phyloP scores from a whole-genome alignment of 2,888 invertebrate species.

The Phyllotreta cruciferae region DNA sequence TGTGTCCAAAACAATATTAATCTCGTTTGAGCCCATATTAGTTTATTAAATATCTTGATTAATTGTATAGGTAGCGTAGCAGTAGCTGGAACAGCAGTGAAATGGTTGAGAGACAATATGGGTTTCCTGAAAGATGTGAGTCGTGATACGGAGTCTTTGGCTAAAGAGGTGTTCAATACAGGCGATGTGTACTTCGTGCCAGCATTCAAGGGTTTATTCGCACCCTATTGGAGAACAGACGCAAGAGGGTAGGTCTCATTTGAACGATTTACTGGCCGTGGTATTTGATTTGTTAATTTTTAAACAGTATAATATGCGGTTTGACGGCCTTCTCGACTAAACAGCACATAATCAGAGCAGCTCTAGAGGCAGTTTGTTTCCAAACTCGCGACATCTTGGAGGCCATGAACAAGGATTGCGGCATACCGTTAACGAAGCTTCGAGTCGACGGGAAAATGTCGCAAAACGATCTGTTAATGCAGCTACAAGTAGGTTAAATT shows the following conservation, averaged over 20 bases:
- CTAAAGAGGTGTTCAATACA: slow-evolving; percentile 76
- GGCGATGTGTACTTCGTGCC: slow-evolving; percentile 98
- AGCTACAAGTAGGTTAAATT: slow-evolving; percentile 70
- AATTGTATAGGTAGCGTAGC: slow-evolving; percentile 75
- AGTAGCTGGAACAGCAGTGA: slow-evolving; percentile 89
- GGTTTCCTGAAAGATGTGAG: slow-evolving; percentile 79
- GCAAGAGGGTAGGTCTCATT: slow-evolving; percentile 79
- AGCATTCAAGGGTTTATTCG: slow-evolving; percentile 95
- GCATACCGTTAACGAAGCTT: slow-evolving; percentile 79
- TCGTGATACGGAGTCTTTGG: slow-evolving; percentile 69
- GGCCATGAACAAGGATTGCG: slow-evolving; percentile 93
- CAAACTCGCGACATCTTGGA: slow-evolving; percentile 94
- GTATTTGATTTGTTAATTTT: slow-evolving; percentile 33
- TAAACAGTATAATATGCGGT: slow-evolving; percentile 83
- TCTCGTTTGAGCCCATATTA: not conserved
- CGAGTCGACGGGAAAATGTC: slow-evolving; percentile 96
- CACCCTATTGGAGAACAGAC: slow-evolving; percentile 97
- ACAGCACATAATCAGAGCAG: slow-evolving; percentile 92
- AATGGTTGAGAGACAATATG: slow-evolving; percentile 93
- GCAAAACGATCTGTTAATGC: slow-evolving; percentile 89
- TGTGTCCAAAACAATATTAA: not conserved
- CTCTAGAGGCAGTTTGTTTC: slow-evolving; percentile 94
- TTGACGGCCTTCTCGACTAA: slow-evolving; percentile 92
- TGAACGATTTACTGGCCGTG: slow-evolving; percentile 3
- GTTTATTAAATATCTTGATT: not conserved